Evolutionary conservation across 2,113 vertebrate species (phyloP), one percentile per base, ranked within the genome.

Genomic region (Beaufortia kweichowensis): DNA sequence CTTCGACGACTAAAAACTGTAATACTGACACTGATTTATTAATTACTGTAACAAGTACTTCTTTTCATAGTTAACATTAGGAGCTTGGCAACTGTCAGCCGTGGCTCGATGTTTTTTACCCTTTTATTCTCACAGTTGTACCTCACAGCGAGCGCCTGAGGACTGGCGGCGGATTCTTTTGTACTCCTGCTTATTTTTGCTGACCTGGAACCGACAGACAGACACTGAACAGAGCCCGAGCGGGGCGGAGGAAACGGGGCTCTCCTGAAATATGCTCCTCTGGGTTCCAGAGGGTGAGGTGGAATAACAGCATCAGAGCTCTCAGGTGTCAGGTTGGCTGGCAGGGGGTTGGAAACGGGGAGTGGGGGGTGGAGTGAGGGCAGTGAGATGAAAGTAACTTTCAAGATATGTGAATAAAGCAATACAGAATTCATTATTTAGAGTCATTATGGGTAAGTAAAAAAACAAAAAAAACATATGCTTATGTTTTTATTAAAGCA

Each of bases 251-350:
- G 67, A 79, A 69, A 71, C 57, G 19, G 78, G 66, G 70, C 67
- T 75, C 79, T 76, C 74, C 73, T 82, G 77, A 81, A 86, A 81
- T 80, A 66, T 19, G 53, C 76, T 68, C 63, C 43, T 59, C 33
- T 74, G 28, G 14, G 29, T 74, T 77, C 19, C 43, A 63, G 77
- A 75, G 75, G 74, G 66, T 4, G 69, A 57, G 77, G 55, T 84
- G 80, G 77, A 80, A 82, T 75, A 78, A 82, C 80, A 75, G 77
- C 77, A 81, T 84, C 77, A 81, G 75, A 65, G 35, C 35, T 85
- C 85, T 85, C 82, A 35, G 77, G 77, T 86, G 69, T 85, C 83
- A 82, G 21, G 48, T 46, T 9, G 61, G 65, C 73, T 66, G 78
- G 62, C 65, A 68, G 10, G 17, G 43, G 43, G 43, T 50, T 50